A percentile compares a stretch with the other conserved stretches of the same genome.
Evolutionary conservation across 64 coral and sea anemone genomes (phyloP).

Genomic region (Platygyra sinensis): DNA sequence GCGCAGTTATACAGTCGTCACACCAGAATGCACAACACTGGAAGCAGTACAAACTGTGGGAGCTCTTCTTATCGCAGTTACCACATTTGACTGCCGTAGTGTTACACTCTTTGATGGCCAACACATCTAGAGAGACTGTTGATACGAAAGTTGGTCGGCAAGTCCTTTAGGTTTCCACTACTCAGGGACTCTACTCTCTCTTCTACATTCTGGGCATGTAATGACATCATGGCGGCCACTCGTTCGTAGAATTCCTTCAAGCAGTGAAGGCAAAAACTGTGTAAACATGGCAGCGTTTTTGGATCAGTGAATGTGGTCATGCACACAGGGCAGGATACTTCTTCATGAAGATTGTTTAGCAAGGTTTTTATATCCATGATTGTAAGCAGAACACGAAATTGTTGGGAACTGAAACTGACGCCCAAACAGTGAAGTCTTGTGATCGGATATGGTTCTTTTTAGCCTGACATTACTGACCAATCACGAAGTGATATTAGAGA

Average conservation of each 20-base stretch:
- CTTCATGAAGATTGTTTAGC: background rate
- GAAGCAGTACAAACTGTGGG: background rate
- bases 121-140: background rate
- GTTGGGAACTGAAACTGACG: background rate
- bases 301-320: background rate
- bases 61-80: background rate
- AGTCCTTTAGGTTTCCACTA: background rate
- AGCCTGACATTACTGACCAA: no score
- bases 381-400: background rate
- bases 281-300: background rate
- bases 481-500: no score
- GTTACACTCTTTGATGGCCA: background rate
- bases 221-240: background rate
- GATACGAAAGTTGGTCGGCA: conserved; percentile 15
- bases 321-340: background rate
- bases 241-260: background rate
- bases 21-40: background rate
- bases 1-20: background rate
- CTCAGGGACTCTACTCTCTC: background rate
- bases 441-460: no score
- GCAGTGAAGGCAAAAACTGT: background rate
- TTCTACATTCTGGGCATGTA: background rate
- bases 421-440: background rate
- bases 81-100: background rate
- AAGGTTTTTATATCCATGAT: conserved; percentile 8